These are phyloP conservation scores for Ophraella communa DNA, from an alignment of 2,888 invertebrate genomes.

Conservation along the genomic window DNA sequence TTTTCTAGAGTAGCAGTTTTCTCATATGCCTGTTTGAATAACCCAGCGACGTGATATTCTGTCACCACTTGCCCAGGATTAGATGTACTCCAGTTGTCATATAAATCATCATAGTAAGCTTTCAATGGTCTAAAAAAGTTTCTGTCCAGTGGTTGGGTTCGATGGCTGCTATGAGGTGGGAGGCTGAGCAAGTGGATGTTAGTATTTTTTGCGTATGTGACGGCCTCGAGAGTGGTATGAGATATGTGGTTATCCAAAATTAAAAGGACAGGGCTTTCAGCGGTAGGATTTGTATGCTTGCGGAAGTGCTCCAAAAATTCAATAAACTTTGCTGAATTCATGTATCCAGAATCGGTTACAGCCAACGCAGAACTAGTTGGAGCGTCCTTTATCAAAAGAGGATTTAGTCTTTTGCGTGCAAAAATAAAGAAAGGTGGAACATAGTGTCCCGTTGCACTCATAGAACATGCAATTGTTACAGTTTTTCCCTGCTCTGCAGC, in stretches of 20 bases:
- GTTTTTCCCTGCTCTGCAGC: conserved; percentile 29
- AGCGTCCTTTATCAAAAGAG: too few species aligned
- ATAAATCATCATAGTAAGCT: neutral
- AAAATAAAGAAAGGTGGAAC: too few species aligned
- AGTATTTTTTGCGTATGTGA: neutral
- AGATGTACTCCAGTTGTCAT: neutral
- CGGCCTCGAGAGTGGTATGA: neutral
- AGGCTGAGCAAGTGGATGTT: neutral
- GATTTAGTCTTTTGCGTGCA: too few species aligned
- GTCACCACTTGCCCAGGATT: neutral
- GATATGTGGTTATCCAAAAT: neutral
- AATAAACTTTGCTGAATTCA: too few species aligned
- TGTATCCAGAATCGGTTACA: too few species aligned
- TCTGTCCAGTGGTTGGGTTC: neutral
- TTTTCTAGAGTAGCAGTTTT: neutral
- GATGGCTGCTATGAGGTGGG: neutral
- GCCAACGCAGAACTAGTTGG: too few species aligned
- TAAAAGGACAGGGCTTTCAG: neutral
- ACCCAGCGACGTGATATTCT: neutral
- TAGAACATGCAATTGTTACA: conserved; percentile 39
- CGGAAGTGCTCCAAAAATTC: neutral
- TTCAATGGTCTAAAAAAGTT: neutral
- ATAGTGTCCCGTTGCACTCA: too few species aligned
- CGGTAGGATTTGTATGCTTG: neutral
- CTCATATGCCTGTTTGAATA: neutral